Evolutionary conservation across 2,797 vertebrate genomes (phyloP).

Genomic region (Notoglanidium macrostoma): DNA sequence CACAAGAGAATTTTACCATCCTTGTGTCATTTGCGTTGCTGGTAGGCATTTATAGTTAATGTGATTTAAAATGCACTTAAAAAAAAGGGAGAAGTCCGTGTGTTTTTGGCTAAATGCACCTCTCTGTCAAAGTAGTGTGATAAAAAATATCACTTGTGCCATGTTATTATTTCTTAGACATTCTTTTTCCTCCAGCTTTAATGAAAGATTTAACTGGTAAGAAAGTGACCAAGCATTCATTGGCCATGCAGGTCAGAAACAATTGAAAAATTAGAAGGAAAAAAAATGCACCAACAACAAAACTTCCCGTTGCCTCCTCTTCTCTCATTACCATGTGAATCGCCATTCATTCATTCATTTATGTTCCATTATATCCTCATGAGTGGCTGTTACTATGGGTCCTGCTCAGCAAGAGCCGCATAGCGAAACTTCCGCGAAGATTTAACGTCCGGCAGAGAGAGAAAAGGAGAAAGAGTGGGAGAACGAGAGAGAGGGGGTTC

Average conservation of each 20-base stretch:
- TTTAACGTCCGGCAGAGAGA: slow-evolving; percentile 48
- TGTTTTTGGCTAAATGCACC: not conserved
- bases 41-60: slow-evolving; percentile 3
- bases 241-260: slow-evolving; percentile 68
- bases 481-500: slow-evolving; percentile 31
- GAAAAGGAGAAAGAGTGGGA: slow-evolving; percentile 30
- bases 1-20: slow-evolving; percentile 33
- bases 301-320: slow-evolving; percentile 84
- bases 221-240: slow-evolving; percentile 75
- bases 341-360: slow-evolving; percentile 84
- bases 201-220: slow-evolving; percentile 60
- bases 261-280: slow-evolving; percentile 61
- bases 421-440: slow-evolving; percentile 51
- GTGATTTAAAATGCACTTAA: not conserved
- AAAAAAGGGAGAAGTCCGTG: not conserved
- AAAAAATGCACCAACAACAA: slow-evolving; percentile 66
- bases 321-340: slow-evolving; percentile 94
- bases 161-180: not conserved
- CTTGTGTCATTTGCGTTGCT: not conserved
- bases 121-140: not conserved
- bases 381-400: slow-evolving; percentile 83
- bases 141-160: not conserved
- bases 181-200: not conserved
- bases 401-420: slow-evolving; percentile 63
- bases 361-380: slow-evolving; percentile 82